Percentiles rank a stretch among this genome's conserved stretches.
Conservation (phyloP, 2,113 vertebrate genomes). For the Chaetops frenatus region DNA sequence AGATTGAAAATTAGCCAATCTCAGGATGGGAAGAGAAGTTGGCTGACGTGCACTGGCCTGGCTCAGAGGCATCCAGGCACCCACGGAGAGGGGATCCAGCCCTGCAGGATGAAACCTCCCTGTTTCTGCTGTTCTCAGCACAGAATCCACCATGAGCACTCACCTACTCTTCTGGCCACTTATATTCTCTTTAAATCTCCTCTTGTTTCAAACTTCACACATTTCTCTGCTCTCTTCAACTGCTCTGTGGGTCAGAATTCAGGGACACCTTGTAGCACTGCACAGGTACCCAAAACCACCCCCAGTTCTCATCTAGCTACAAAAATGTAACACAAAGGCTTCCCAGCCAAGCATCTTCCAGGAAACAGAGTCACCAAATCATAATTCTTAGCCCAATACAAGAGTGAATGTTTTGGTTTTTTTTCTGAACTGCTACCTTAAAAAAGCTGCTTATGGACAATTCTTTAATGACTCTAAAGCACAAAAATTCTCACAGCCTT, state of each 20-base stretch:
- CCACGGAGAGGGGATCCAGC: background rate
- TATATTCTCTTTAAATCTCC: background rate
- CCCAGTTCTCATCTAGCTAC: background rate
- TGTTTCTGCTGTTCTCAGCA: background rate
- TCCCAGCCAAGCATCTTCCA: background rate
- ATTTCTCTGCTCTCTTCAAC: background rate
- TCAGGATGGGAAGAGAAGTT: fast-evolving
- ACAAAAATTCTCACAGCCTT: background rate
- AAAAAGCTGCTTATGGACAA: background rate
- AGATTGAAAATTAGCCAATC: background rate
- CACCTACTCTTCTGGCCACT: background rate
- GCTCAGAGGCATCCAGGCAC: background rate
- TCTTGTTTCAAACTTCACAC: background rate
- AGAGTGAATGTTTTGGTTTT: background rate
- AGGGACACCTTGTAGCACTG: background rate
- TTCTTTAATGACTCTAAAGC: background rate
- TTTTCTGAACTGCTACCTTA: background rate
- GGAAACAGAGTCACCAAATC: background rate
- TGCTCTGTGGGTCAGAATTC: background rate
- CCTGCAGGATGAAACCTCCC: background rate
- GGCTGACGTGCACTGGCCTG: fast-evolving
- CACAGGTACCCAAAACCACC: background rate
- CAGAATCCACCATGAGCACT: background rate
- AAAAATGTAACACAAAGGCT: background rate
- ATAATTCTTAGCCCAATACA: background rate